A percentile compares a stretch with the other conserved stretches of the same genome.
Conservation (phyloP, 2,113 vertebrate species). For the Speoplatyrhinus poulsoni region DNA sequence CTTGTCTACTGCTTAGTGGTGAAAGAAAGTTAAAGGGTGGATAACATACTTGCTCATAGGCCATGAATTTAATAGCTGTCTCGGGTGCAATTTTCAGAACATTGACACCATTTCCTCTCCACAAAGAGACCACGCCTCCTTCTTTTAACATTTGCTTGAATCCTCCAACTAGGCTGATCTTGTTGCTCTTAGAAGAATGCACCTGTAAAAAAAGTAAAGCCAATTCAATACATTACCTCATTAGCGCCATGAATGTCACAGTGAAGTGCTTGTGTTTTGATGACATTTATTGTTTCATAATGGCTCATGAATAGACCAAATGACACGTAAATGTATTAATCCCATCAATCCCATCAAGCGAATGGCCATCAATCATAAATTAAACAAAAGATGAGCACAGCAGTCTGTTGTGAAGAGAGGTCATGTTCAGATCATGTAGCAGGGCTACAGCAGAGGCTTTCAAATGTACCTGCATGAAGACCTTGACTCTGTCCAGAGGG, state of each 20-base stretch:
- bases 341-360: no score
- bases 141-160: slow-evolving; percentile 96
- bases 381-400: no score
- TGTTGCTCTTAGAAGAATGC: slow-evolving; percentile 86
- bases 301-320: no score
- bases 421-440: no score
- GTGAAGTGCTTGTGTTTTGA: no score
- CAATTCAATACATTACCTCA: neutral
- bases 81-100: slow-evolving; percentile 97
- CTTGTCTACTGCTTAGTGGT: no score
- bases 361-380: no score
- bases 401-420: no score
- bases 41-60: slow-evolving; percentile 88
- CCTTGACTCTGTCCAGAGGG: slow-evolving; percentile 94
- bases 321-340: no score
- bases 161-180: slow-evolving; percentile 86
- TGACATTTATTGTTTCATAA: no score
- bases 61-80: slow-evolving; percentile 97
- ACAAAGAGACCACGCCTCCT: slow-evolving; percentile 87
- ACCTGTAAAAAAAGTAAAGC: slow-evolving; percentile 76
- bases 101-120: slow-evolving; percentile 97
- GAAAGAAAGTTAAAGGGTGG: neutral
- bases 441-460: neutral
- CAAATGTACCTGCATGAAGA: slow-evolving; percentile 93
- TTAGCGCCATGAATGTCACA: no score